Evolutionary conservation across 2,797 vertebrate genomes (phyloP).

Genomic region (Mus minutoides): DNA sequence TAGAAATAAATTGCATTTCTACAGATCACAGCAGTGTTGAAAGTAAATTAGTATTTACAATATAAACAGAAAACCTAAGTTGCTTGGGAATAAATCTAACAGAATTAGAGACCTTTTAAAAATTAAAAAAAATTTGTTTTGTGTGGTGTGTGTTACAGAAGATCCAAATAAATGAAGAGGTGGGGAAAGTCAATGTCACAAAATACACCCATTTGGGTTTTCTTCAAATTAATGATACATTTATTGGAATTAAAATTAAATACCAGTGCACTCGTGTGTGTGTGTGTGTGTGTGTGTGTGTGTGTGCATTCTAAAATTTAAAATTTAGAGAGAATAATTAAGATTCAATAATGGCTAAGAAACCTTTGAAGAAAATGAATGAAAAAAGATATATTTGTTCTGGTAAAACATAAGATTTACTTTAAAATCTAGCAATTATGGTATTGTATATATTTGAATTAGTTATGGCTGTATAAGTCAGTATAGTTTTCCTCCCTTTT

Average conservation of each 20-base stretch:
- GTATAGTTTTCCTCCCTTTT: constrained; percentile 51
- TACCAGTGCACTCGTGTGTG: no score
- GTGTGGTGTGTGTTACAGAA: neutral
- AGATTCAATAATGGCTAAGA: constrained; percentile 13
- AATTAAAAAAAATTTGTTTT: no score
- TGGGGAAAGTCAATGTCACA: constrained; percentile 3
- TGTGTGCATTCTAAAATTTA: constrained; percentile 13
- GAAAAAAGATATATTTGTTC: constrained; percentile 24
- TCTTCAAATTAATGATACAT: constrained; percentile 33
- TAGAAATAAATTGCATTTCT: neutral
- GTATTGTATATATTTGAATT: constrained; percentile 65
- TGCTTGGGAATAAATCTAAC: constrained; percentile 50
- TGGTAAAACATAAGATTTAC: constrained; percentile 62
- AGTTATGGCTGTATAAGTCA: constrained; percentile 65
- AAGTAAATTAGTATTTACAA: constrained; percentile 1
- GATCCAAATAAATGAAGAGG: constrained; percentile 12
- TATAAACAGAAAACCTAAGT: neutral
- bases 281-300: no score
- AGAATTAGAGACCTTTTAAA: no score
- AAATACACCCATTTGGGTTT: neutral
- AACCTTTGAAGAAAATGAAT: constrained; percentile 27
- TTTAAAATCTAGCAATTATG: constrained; percentile 67
- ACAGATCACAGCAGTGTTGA: neutral
- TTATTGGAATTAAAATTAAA: constrained; percentile 59
- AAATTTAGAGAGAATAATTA: neutral